Conservation (phyloP, 2,888 invertebrate species). For the Palloptera scutellata region DNA sequence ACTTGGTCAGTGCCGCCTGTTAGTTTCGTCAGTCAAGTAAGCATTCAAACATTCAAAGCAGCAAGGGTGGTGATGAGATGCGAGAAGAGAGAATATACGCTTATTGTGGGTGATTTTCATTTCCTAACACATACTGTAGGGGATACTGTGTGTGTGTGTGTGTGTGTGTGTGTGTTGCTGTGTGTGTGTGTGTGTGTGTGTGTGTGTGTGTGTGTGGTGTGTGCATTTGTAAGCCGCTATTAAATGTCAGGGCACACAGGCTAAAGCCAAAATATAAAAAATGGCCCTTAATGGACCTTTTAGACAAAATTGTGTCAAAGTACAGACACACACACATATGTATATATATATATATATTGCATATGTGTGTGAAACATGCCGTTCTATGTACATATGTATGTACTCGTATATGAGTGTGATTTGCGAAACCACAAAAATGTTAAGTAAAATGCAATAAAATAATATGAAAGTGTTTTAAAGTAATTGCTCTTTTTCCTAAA, state of each 20-base stretch:
- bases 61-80: no score
- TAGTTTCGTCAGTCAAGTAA: no score
- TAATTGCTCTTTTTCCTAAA: neutral
- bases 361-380: no score
- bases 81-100: no score
- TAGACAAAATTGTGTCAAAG: constrained; percentile 15
- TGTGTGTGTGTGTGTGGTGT: neutral
- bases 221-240: neutral
- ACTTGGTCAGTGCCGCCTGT: constrained; percentile 1
- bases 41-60: no score
- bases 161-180: neutral
- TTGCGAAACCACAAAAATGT: neutral
- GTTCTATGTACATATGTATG: no score
- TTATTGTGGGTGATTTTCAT: no score
- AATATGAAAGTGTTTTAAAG: neutral
- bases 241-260: constrained; percentile 6
- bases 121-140: no score
- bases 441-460: neutral
- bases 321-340: neutral
- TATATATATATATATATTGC: neutral
- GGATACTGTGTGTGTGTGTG: neutral
- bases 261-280: constrained; percentile 1
- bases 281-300: constrained; percentile 19
- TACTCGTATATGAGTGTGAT: no score
- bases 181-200: neutral